Conservation (phyloP, 2,797 vertebrate species). For the Onychomys torridus region DNA sequence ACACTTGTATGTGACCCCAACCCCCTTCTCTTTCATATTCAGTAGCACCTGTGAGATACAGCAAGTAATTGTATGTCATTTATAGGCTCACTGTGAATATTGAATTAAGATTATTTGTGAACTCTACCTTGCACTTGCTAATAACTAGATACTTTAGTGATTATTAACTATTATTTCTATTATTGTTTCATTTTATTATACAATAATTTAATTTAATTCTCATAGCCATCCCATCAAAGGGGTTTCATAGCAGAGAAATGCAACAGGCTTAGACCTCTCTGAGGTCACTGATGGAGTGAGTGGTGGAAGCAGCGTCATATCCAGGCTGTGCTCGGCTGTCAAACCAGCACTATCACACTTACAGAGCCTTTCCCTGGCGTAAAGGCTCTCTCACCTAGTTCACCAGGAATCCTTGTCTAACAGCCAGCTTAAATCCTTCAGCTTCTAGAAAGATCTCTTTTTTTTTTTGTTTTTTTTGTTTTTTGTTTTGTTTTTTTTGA, state of each 20-base stretch:
- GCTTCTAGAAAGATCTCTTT: conserved; percentile 52
- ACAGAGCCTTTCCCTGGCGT: background rate
- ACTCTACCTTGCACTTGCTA: background rate
- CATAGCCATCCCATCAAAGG: background rate
- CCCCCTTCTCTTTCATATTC: background rate
- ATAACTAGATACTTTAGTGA: conserved; percentile 13
- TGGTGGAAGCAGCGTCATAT: background rate
- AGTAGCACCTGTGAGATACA: conserved; percentile 12
- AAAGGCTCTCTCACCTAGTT: conserved; percentile 34
- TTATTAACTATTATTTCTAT: conserved; percentile 18
- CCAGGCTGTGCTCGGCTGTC: background rate
- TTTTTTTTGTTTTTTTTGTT: no score
- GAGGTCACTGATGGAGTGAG: background rate
- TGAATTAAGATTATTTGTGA: conserved; percentile 41
- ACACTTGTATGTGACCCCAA: background rate
- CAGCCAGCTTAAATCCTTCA: conserved; percentile 52
- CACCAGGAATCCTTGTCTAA: conserved; percentile 39
- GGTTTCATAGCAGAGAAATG: conserved; percentile 29
- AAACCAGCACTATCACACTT: background rate
- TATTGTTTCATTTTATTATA: conserved; percentile 23
- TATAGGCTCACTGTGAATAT: conserved; percentile 14
- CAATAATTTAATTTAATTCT: conserved; percentile 50
- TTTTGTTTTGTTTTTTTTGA: no score
- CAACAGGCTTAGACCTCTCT: background rate
- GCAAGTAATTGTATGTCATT: background rate